Conservation (phyloP, 2,888 invertebrate species). For the Tanaodytes sp. region DNA sequence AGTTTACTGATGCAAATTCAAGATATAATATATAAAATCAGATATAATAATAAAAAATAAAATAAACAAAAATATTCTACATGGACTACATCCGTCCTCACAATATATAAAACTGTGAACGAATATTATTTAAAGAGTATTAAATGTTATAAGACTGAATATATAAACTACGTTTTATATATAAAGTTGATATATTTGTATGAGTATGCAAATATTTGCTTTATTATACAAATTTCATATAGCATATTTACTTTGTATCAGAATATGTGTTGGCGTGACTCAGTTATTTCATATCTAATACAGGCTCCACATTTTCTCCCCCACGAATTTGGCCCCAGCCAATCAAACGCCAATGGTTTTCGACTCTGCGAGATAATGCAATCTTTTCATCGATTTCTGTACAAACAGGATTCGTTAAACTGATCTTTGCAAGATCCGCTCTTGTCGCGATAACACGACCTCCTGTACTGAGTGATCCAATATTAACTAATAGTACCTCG, state of each 20-base stretch:
- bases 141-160: no score
- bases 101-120: no score
- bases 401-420: slow-evolving; percentile 97
- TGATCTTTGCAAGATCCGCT: slow-evolving; percentile 97
- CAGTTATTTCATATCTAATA: slow-evolving; percentile 55
- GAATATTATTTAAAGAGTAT: no score
- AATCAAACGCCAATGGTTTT: slow-evolving; percentile 99
- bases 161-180: neutral
- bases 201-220: slow-evolving; percentile 26
- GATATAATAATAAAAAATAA: no score
- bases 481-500: slow-evolving; percentile 97
- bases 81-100: no score
- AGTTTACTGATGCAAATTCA: no score
- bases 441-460: slow-evolving; percentile 95
- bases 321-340: slow-evolving; percentile 99
- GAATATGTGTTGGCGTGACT: neutral
- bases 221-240: slow-evolving; percentile 25
- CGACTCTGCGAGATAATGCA: slow-evolving; percentile 97
- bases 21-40: no score
- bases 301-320: slow-evolving; percentile 95
- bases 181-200: neutral
- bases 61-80: no score
- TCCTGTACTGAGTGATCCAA: slow-evolving; percentile 98
- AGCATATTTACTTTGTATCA: slow-evolving; percentile 9
- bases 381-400: slow-evolving; percentile 99